phyloP scores from a whole-genome alignment of 2,888 invertebrate genomes.

The Oscheius onirici region DNA sequence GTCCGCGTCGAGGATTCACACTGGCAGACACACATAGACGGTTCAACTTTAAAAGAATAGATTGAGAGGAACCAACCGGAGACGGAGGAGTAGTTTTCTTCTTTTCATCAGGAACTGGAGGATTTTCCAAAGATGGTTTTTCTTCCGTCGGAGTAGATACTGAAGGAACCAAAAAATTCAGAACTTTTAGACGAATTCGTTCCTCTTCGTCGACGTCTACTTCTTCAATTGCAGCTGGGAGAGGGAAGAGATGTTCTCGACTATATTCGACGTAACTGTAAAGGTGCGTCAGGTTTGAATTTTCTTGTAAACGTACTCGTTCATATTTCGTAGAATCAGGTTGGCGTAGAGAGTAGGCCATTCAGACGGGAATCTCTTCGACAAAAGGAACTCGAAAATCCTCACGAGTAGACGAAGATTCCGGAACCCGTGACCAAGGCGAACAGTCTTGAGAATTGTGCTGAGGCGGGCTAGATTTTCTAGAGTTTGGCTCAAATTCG shows the following conservation, averaged over 20 bases:
- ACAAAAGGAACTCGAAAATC: background rate
- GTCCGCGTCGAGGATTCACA: too few species aligned
- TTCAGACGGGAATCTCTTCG: background rate
- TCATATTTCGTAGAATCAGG: background rate
- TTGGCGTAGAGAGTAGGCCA: background rate
- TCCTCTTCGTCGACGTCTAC: background rate
- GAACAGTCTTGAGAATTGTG: background rate
- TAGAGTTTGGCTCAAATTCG: background rate
- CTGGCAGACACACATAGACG: too few species aligned
- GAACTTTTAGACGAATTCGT: background rate
- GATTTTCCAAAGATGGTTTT: too few species aligned
- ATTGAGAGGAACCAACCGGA: too few species aligned
- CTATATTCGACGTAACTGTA: background rate
- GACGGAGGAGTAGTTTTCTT: too few species aligned
- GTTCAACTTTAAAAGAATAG: too few species aligned
- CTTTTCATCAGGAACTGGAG: too few species aligned
- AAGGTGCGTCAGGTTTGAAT: background rate
- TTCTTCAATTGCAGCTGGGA: background rate
- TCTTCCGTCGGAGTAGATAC: too few species aligned
- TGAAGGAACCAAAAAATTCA: too few species aligned
- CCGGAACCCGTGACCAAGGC: background rate
- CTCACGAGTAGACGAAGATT: background rate
- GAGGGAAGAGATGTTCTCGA: background rate
- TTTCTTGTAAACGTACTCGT: background rate
- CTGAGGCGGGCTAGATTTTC: background rate